A percentile compares a stretch with the other conserved stretches of the same genome.
Conservation (phyloP, 2,113 vertebrate genomes). For the Lophochroa leadbeateri region DNA sequence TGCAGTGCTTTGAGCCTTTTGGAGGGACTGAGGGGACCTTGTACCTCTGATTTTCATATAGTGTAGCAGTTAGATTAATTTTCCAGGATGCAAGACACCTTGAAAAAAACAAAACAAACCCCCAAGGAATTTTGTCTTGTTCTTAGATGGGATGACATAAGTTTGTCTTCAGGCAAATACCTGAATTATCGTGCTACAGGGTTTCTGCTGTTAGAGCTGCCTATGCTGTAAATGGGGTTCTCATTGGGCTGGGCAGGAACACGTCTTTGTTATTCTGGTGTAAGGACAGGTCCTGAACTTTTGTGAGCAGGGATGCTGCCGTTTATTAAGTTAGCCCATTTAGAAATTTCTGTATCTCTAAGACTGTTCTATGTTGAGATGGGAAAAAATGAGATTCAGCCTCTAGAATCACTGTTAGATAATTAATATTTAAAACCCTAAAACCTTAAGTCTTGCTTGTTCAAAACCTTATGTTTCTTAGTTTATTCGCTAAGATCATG, state of each 20-base stretch:
- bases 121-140: background rate
- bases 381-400: fast-evolving
- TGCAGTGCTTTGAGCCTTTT: background rate
- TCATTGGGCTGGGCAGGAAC: too few species aligned
- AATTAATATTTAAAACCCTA: background rate
- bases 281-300: background rate
- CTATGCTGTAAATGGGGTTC: background rate
- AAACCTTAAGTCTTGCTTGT: background rate
- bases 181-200: background rate
- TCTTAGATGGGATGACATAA: background rate
- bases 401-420: background rate
- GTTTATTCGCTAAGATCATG: fast-evolving
- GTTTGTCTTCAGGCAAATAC: background rate
- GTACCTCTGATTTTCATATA: background rate
- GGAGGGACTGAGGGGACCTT: background rate
- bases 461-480: background rate
- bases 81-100: background rate
- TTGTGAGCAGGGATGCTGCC: background rate
- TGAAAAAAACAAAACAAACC: background rate
- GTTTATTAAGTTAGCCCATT: background rate
- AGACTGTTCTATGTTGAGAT: background rate
- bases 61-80: background rate
- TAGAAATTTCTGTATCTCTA: background rate
- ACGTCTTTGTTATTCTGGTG: background rate
- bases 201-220: background rate